Evolutionary conservation across 2,113 vertebrate species (phyloP).

Genomic region (Shinisaurus crocodilurus): DNA sequence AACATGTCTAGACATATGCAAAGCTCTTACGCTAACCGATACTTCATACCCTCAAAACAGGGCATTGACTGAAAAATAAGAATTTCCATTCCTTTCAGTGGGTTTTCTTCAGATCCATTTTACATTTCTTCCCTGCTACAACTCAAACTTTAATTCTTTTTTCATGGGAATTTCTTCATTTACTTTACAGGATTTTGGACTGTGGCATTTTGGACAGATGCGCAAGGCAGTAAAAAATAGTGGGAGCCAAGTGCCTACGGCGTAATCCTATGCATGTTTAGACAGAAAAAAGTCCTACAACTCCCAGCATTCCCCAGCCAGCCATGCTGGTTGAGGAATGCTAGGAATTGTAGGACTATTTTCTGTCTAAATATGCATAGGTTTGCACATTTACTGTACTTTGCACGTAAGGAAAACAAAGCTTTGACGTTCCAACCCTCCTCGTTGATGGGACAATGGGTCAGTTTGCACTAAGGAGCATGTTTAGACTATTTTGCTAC

Average conservation of each 20-base stretch:
- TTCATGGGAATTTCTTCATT: slow-evolving; percentile 40
- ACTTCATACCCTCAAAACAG: slow-evolving; percentile 44
- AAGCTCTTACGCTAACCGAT: slow-evolving; percentile 22
- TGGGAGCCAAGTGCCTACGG: neutral
- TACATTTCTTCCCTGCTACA: slow-evolving; percentile 7
- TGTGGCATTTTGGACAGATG: neutral
- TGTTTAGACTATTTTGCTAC: neutral
- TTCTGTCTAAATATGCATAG: no score
- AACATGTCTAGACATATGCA: slow-evolving; percentile 46
- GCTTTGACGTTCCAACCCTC: neutral
- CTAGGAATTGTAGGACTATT: no score
- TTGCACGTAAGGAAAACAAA: neutral
- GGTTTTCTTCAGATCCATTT: slow-evolving; percentile 56
- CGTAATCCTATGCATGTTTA: no score
- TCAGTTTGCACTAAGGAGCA: neutral
- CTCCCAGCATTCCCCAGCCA: no score
- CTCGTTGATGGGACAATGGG: neutral
- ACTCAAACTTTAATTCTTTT: slow-evolving; percentile 25
- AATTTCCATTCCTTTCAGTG: slow-evolving; percentile 36
- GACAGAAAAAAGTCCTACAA: no score
- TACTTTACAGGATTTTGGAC: slow-evolving; percentile 49
- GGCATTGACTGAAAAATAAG: slow-evolving; percentile 9
- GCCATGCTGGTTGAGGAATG: no score
- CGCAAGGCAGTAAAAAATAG: neutral
- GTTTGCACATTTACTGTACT: neutral